Evolutionary conservation across 2,113 vertebrate genomes (phyloP), one percentile per base, ranked within the genome.

Genomic region (Carassius gibelio): DNA sequence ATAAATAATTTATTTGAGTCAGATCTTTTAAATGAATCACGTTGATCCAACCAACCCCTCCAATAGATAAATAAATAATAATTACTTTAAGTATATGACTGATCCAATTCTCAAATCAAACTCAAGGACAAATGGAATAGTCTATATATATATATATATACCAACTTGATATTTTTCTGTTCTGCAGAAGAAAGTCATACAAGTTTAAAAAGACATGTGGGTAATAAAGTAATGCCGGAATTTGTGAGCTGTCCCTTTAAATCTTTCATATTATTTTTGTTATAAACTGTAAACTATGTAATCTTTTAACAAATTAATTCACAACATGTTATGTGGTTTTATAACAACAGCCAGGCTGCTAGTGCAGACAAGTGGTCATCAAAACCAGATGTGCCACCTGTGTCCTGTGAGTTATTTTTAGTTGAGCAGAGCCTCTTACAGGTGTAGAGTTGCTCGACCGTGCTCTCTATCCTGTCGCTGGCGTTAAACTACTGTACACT

Each of bases 321-420:
- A 71, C 9, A n/a, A 68, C 13, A n/a, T 15, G 48, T 36, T 55
- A 7, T 55, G 10, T 45, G 64, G 10, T 82, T 71, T 9, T 38
- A n/a, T 42, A 42, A 57, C 50, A 69, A 0, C 17, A 79, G 8
- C 66, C 3, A 55, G 7, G 23, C 59, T 64, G 7, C n/a, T 80
- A 23, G 79, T 21, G 15, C 8, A 69, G 80, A 69, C 14, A 36
- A 69, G 45, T 69, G 42, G 23, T 23, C 34, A 48, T 68, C 21
- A 66, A 19, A 50, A 23, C 45, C 50, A 13, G 30, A 57, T 36
- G 26, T 8, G 8, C 19, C 30, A 57, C 50, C 50, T 59, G 50
- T 72, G 48, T 23, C 50, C 66, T 38, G 23, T 23, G 42, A 66
- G 68, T 26, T 72, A 72, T 83, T 82, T 82, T 71, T 57, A 83